These are phyloP conservation scores for Sycophila sp. DNA, from an alignment of 1,140 invertebrate species.

Conservation along the genomic window DNA sequence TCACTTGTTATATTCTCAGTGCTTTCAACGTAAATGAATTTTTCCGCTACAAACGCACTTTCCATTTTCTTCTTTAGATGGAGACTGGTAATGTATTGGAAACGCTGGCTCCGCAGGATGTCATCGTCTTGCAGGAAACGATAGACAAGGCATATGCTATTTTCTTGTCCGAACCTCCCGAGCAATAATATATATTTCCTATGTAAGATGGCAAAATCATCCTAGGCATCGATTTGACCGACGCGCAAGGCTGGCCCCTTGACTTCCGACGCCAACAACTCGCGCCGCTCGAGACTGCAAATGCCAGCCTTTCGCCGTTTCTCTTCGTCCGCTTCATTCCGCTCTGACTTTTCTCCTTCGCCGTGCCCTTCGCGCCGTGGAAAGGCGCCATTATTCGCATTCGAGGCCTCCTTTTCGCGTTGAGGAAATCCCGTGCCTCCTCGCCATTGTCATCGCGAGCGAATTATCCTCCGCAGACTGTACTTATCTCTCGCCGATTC, in stretches of 20 bases:
- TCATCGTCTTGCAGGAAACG: too few species aligned
- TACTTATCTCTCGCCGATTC: background rate
- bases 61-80: too few species aligned
- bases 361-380: background rate
- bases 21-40: too few species aligned
- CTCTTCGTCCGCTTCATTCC: too few species aligned
- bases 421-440: background rate
- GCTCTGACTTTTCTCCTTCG: background rate
- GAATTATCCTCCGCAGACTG: background rate
- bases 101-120: too few species aligned
- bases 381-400: background rate
- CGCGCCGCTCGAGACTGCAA: background rate
- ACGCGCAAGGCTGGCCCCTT: background rate
- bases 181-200: background rate
- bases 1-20: too few species aligned
- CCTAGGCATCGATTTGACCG: background rate
- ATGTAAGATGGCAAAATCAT: background rate
- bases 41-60: too few species aligned
- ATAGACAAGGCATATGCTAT: background rate
- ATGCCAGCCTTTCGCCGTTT: background rate
- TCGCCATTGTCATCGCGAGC: constrained; percentile 1
- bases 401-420: too few species aligned
- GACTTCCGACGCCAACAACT: background rate
- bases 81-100: too few species aligned
- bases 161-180: background rate